Evolutionary conservation across 2,113 vertebrate species (phyloP), one percentile per base, ranked within the genome.

Genomic region (Willisornis vidua): DNA sequence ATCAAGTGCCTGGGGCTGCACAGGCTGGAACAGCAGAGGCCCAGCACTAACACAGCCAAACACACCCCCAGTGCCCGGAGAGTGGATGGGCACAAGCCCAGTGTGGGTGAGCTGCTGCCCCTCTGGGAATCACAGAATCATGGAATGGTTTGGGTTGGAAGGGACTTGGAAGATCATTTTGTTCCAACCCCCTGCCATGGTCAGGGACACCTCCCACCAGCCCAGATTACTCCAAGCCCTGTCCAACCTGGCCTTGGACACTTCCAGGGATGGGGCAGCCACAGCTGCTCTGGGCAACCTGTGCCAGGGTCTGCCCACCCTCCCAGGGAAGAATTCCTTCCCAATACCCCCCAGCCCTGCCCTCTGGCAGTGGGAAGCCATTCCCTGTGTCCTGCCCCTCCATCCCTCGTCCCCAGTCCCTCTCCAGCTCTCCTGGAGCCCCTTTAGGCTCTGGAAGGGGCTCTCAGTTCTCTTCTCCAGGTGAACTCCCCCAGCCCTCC

Each of bases 21-120:
- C 2, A 18, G 65, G 65, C 61, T 85, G 70, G n/a, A 54, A 46
- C 22, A 5, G 22, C 73, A 49, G 31, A 52, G 73, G 48, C 11
- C 28, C 54, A 22, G 14, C 2, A 1, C 16, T 35, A 26, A 31
- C 3, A 0, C 29, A 28, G 54, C 63, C 25, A 68, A 20, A 0
- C 52, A 76, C 51, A 26, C 25, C 8, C 10, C 13, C 1, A 0
- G 41, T 6, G 59, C 52, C 17, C 1, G 45, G 43, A 45, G 51
- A 62, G 45, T 0, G 1, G 59, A n/a, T n/a, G n/a, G n/a, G n/a
- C n/a, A n/a, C n/a, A n/a, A n/a, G n/a, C n/a, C n/a, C n/a, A n/a
- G n/a, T n/a, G n/a, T n/a, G n/a, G n/a, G n/a, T n/a, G n/a, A n/a
- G n/a, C n/a, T n/a, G n/a, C n/a, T n/a, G n/a, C n/a, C n/a, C n/a